These are phyloP conservation scores for Fukomys damarensis DNA, from an alignment of 2,113 vertebrate species.

Conservation along the genomic window DNA sequence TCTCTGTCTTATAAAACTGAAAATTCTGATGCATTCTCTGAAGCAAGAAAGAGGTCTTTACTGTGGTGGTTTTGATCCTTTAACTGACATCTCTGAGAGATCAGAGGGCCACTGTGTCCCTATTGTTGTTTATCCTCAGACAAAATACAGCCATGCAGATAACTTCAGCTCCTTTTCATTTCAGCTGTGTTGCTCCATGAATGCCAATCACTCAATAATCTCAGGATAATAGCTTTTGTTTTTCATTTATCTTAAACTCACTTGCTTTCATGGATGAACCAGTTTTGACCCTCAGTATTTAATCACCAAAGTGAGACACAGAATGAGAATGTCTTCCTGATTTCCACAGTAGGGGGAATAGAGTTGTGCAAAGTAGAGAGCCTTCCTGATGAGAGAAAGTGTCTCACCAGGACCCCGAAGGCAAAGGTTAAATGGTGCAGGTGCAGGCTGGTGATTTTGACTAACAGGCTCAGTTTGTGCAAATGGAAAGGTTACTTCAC, in stretches of 20 bases:
- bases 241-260: slow-evolving; percentile 67
- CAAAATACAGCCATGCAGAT: slow-evolving; percentile 40
- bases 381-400: slow-evolving; percentile 60
- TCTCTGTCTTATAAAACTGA: neutral
- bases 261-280: neutral
- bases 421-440: neutral
- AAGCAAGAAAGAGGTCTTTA: neutral
- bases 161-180: slow-evolving; percentile 10
- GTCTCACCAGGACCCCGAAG: neutral
- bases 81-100: neutral
- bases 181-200: slow-evolving; percentile 58
- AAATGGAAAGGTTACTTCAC: neutral
- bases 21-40: neutral
- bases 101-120: neutral
- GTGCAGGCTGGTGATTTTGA: neutral
- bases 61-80: neutral
- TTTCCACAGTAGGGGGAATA: slow-evolving; percentile 50
- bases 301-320: neutral
- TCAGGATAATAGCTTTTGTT: slow-evolving; percentile 33
- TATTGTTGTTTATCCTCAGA: neutral
- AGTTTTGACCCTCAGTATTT: neutral
- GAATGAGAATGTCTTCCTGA: neutral
- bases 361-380: slow-evolving; percentile 65
- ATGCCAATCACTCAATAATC: slow-evolving; percentile 37
- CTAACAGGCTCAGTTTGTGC: neutral